phyloP scores from a whole-genome alignment of 2,888 invertebrate species.

The Cancer borealis region DNA sequence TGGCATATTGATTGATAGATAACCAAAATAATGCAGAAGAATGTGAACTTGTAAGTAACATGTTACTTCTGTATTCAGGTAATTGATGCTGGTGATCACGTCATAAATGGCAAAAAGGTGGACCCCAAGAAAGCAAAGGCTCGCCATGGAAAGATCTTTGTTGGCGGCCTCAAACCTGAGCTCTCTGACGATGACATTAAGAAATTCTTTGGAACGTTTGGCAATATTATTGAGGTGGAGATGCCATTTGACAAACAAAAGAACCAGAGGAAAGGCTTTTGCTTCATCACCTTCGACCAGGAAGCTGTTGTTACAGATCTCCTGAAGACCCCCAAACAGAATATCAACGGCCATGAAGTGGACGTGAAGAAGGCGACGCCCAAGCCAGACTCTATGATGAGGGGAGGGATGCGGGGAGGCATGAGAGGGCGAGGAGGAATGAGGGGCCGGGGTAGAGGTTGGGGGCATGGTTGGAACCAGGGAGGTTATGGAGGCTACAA shows the following conservation, averaged over 20 bases:
- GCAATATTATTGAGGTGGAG: slow-evolving; percentile 87
- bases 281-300: slow-evolving; percentile 98
- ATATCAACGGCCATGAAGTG: slow-evolving; percentile 95
- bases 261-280: slow-evolving; percentile 97
- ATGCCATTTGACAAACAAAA: slow-evolving; percentile 98
- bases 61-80: slow-evolving; percentile 79
- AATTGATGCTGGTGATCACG: slow-evolving; percentile 91
- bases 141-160: slow-evolving; percentile 96
- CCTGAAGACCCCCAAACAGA: slow-evolving; percentile 94
- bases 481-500: slow-evolving; percentile 78
- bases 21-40: neutral
- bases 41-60: neutral
- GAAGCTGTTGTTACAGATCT: slow-evolving; percentile 96
- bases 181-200: slow-evolving; percentile 96
- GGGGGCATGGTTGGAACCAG: slow-evolving; percentile 81
- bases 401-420: slow-evolving; percentile 77
- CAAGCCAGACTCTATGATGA: slow-evolving; percentile 81
- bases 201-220: slow-evolving; percentile 87
- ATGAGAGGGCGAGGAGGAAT: slow-evolving; percentile 80
- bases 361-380: slow-evolving; percentile 98
- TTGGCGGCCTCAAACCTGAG: slow-evolving; percentile 95
- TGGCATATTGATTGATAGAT: neutral
- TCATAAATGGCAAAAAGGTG: slow-evolving; percentile 96
- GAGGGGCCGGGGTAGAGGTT: slow-evolving; percentile 81
- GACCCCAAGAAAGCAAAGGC: slow-evolving; percentile 98